A percentile compares a stretch with the other conserved stretches of the same genome.
Evolutionary conservation across 2,797 vertebrate genomes (phyloP).

Genomic region (Mionectes olivaceus): DNA sequence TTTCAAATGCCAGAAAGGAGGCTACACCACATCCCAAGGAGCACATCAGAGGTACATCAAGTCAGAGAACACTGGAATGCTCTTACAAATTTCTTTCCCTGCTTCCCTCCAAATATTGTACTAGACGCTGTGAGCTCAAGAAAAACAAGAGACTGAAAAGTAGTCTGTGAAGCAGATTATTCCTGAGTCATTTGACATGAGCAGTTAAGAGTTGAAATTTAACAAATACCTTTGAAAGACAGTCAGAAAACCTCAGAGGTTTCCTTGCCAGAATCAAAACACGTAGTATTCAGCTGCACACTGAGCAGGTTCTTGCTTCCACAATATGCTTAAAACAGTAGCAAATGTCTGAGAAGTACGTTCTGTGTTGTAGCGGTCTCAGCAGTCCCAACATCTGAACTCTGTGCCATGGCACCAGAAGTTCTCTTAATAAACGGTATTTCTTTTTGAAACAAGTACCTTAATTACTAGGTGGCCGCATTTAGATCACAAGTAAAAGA

Average conservation of each 20-base stretch:
- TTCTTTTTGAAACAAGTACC: neutral
- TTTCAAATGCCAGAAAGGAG: neutral
- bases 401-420: neutral
- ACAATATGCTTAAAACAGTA: neutral
- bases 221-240: neutral
- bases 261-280: neutral
- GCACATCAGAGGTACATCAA: neutral
- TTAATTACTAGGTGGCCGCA: neutral
- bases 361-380: fast-evolving
- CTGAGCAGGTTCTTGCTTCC: neutral
- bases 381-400: neutral
- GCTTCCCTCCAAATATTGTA: neutral
- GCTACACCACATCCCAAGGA: neutral
- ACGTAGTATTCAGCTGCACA: fast-evolving
- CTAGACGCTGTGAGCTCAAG: neutral
- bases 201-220: neutral
- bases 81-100: neutral
- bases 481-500: neutral
- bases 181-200: neutral
- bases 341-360: fast-evolving
- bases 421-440: neutral
- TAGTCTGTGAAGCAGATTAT: neutral
- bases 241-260: fast-evolving
- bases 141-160: neutral
- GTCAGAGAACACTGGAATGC: neutral